These are phyloP conservation scores for Phainopepla nitens DNA, from an alignment of 2,113 vertebrate genomes.

Conservation along the genomic window DNA sequence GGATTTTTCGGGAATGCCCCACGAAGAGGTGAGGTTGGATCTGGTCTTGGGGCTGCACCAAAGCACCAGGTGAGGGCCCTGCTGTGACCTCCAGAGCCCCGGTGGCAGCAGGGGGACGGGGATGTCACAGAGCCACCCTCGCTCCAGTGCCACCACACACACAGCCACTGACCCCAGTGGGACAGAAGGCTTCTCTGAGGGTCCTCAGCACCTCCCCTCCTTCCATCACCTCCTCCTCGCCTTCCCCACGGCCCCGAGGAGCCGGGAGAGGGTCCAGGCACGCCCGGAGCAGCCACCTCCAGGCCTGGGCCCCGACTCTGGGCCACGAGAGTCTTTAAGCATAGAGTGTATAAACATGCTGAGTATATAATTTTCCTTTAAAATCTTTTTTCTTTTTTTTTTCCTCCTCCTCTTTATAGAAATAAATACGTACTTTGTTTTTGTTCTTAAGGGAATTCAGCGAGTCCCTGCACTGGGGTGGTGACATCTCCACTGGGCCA, in stretches of 20 bases:
- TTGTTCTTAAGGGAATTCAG: background rate
- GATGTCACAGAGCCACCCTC: accelerated
- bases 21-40: background rate
- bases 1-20: background rate
- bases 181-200: background rate
- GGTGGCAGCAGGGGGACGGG: accelerated
- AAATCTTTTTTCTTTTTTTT: background rate
- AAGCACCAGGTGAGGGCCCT: background rate
- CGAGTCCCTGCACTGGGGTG: background rate
- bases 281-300: background rate
- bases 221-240: background rate
- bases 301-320: background rate
- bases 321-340: background rate
- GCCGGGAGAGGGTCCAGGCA: background rate
- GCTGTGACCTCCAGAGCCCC: background rate
- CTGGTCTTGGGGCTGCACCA: accelerated
- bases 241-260: background rate
- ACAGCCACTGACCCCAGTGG: accelerated
- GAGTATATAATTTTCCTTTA: slow-evolving; percentile 59
- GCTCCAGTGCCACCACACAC: background rate
- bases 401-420: slow-evolving; percentile 32
- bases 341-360: slow-evolving; percentile 57
- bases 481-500: background rate
- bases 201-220: background rate
- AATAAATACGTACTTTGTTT: slow-evolving; percentile 55